Evolutionary conservation across 2,888 invertebrate genomes (phyloP), one percentile per base, ranked within the genome.

Genomic region (Xanthia icteritia): DNA sequence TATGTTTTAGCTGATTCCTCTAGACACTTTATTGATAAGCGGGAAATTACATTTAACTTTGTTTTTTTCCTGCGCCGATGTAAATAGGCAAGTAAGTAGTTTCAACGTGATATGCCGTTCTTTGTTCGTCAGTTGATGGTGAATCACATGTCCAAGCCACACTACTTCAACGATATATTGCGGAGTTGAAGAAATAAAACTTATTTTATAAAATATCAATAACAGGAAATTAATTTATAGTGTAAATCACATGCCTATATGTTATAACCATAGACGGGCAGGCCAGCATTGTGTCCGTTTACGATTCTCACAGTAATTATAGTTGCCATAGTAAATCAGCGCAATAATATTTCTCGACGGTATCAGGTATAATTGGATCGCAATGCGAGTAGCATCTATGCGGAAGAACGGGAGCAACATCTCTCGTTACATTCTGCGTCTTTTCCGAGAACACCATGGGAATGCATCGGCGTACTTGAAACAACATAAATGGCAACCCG

Each of bases 281-380:
- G 90, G 91, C 81, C 89, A 89, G 90, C 90, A 91, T 92, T 92
- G 91, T 92, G 90, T 91, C 91, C 91, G 89, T 92, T 91, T 93
- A 92, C 86, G 90, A 93, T 94, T 95, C 95, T 93, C 95, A 96
- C 94, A 95, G 91, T 93, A 95, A 95, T 95, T 95, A 94, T 92
- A 84, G 89, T 92, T 87, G 84, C 91, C 89, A 92, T 92, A 92
- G 90, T 89, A 92, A 93, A 94, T 93, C 92, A 93, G 92, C 89
- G 91, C 92, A 93, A 93, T 95, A 93, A 93, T 95, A 95, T 94
- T 94, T 94, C 94, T 95, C 91, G 91, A 90, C 90, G 86, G 94
- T 96, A 95, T 95, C 95, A 94, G 92, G 92, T 95, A 95, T 96
- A 96, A 96, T 96, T 95, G 94, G 94, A 94, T 95, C 92, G 95